Evolutionary conservation across 2,888 invertebrate genomes (phyloP), one percentile per base, ranked within the genome.

Genomic region (Euspilapteryx auroguttella): DNA sequence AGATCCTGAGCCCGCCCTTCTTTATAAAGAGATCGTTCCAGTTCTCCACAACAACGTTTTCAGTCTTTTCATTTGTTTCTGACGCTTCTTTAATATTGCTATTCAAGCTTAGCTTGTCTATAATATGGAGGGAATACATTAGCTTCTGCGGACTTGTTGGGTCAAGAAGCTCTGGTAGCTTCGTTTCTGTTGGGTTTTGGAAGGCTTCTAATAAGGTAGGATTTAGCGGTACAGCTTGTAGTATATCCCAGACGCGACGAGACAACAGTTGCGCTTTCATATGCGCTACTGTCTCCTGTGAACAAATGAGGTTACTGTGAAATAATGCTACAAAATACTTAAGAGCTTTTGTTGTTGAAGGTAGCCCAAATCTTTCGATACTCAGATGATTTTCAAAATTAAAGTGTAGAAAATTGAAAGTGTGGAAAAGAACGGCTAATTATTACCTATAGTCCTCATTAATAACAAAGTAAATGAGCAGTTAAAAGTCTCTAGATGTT

Each of bases 61-160:
- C 42, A 31, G 49, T 62, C 1, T 58, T 42, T 26, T 52, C 42
- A 37, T 40, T 50, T 25, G 53, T 66, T 33, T 41, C 62, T 29
- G 63, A 65, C n/a, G n/a, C n/a, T n/a, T n/a, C n/a, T n/a, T n/a
- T n/a, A n/a, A n/a, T n/a, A n/a, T n/a, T n/a, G n/a, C n/a, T n/a
- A n/a, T n/a, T n/a, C n/a, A n/a, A n/a, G 40, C 73, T 71, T 30
- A 68, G 45, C 32, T 71, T 73, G 37, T 73, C 73, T 32, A 95
- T 89, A 38, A 95, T 94, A 55, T 94, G 94, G 34, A 95, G 63
- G 0, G 93, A 93, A 55, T 96, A 96, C 92, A 95, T 94, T 29
- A 96, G 81, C 53, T 94, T 94, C 61, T 95, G 95, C 1, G 94
- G 89, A 54, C 91, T 92, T 14, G 85, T 84, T 0, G 94, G 90